These are phyloP conservation scores for Datnioides undecimradiatus DNA, from an alignment of 2,113 vertebrate genomes.

Conservation along the genomic window DNA sequence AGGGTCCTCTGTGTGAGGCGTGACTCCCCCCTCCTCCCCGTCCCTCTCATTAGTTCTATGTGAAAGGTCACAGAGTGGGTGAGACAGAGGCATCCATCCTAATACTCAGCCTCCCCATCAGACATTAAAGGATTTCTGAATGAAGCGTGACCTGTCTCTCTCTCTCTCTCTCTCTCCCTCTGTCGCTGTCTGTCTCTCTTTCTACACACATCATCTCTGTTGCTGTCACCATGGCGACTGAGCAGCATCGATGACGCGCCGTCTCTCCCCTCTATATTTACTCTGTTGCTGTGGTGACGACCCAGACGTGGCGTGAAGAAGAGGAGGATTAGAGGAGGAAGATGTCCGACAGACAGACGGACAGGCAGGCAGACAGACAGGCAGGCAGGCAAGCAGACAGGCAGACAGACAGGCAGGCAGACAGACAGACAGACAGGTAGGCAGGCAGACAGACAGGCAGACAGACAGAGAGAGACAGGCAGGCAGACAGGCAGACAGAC, in stretches of 20 bases:
- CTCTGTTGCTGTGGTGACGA: conserved; percentile 72
- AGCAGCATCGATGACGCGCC: conserved; percentile 61
- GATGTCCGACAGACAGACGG: neutral
- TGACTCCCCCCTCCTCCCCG: neutral
- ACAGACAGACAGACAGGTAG: too few relatives aligned
- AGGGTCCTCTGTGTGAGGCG: neutral
- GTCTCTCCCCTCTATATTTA: conserved; percentile 78
- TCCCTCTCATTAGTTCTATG: neutral
- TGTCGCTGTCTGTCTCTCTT: conserved; percentile 5
- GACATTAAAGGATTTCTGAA: conserved; percentile 57
- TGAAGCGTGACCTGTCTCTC: conserved; percentile 61
- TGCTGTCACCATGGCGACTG: conserved; percentile 58
- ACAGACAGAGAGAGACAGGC: too few relatives aligned
- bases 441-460: too few relatives aligned
- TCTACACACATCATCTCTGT: conserved; percentile 37
- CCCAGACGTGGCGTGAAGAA: conserved; percentile 47
- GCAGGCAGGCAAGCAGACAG: too few relatives aligned
- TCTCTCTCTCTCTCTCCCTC: conserved; percentile 14
- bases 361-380: too few relatives aligned
- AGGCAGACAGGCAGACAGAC: too few relatives aligned
- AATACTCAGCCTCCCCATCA: neutral
- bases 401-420: too few relatives aligned
- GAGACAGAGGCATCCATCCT: neutral
- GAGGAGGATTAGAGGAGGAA: conserved; percentile 5
- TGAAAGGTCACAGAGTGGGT: conserved; percentile 22